Evolutionary conservation across 2,113 vertebrate species (phyloP).

Genomic region (Rutilus rutilus): DNA sequence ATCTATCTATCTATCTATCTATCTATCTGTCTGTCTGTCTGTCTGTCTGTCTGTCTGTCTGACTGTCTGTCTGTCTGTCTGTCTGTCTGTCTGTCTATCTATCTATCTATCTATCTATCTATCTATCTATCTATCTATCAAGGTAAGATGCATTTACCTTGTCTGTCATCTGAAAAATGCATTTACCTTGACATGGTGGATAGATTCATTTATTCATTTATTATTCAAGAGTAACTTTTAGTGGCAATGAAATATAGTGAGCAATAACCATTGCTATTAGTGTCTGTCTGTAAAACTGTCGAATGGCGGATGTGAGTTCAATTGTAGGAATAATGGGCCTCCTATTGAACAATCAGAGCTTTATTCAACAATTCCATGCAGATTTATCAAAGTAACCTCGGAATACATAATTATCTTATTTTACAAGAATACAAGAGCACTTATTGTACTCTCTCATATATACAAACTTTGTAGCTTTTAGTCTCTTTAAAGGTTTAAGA

Average conservation of each 20-base stretch:
- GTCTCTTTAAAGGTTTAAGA: conserved; percentile 45
- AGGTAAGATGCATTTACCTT: too few species aligned
- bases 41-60: background rate
- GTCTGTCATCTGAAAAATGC: background rate
- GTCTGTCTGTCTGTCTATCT: too few species aligned
- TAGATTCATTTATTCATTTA: background rate
- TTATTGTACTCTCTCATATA: background rate
- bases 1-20: too few species aligned
- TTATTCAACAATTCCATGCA: background rate
- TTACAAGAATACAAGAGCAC: background rate
- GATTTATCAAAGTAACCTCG: background rate
- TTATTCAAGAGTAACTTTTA: background rate
- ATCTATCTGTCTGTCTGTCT: background rate
- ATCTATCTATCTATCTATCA: too few species aligned
- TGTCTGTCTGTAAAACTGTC: background rate
- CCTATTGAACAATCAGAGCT: background rate
- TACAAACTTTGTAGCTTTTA: background rate
- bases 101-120: too few species aligned
- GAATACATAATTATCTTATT: background rate
- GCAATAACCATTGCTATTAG: background rate
- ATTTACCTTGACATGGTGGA: background rate
- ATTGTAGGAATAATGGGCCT: background rate
- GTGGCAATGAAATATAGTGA: background rate
- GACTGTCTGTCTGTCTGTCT: background rate
- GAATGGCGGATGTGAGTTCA: background rate